Conservation (phyloP, 2,888 invertebrate genomes). For the Incurvaria masculella region DNA sequence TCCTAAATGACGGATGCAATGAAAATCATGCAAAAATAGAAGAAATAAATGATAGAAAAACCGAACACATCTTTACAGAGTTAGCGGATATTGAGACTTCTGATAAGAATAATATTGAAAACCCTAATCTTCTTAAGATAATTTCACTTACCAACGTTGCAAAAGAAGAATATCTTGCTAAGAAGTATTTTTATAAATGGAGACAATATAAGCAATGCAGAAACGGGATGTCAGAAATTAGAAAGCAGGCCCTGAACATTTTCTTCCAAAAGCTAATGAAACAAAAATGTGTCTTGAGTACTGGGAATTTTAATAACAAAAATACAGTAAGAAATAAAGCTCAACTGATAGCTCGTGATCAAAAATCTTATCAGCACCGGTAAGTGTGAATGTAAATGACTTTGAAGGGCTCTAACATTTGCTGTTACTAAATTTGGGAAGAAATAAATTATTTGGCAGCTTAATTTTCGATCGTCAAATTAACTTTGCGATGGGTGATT, state of each 20-base stretch:
- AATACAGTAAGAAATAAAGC: conserved; percentile 26
- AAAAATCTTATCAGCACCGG: conserved; percentile 44
- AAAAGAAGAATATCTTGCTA: conserved; percentile 24
- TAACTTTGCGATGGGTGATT: neutral
- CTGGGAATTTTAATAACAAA: conserved; percentile 17
- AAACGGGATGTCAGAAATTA: conserved; percentile 27
- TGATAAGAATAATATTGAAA: conserved; percentile 2
- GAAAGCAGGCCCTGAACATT: conserved; percentile 30
- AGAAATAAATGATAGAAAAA: conserved; percentile 1
- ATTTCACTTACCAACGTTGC: conserved; percentile 25
- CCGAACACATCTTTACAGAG: conserved; percentile 3
- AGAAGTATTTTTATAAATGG: conserved; percentile 38
- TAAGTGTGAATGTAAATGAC: conserved; percentile 15
- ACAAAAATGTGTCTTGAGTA: conserved; percentile 22
- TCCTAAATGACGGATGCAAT: conserved; percentile 13
- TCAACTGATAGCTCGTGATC: conserved; percentile 31
- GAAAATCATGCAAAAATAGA: conserved; percentile 6
- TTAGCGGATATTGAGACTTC: conserved; percentile 7
- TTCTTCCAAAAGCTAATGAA: conserved; percentile 42
- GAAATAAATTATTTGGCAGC: neutral
- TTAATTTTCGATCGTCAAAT: too few relatives aligned
- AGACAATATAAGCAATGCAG: conserved; percentile 26
- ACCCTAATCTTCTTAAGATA: conserved; percentile 24
- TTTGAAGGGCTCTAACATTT: neutral
- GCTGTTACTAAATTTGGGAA: neutral